Base-by-base conservation (phyloP, 2,113 vertebrate genomes). In the Hypomesus transpacificus region DNA sequence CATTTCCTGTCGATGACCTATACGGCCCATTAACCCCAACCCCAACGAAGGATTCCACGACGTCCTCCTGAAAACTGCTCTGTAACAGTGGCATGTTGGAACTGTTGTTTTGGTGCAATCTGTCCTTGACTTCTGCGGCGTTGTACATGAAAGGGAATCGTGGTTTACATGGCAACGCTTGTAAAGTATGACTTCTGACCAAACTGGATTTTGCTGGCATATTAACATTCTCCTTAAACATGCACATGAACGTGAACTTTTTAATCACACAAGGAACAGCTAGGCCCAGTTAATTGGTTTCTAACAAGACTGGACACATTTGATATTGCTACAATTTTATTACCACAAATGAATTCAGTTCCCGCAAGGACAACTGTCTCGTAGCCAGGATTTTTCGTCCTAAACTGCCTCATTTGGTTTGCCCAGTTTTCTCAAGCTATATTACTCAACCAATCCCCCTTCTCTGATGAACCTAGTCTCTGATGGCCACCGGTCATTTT, bases 281-380 rank as follows among this genome's bases (percentile, higher is more conserved):
- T 13, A 9, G 11, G 39, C 39, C 39, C 39, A 88, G 79, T 82
- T 87, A 84, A 90, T 85, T 80, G 74, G 39, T 86, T 84, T 82
- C 73, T 76, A 81, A 76, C 67, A 76, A 71, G 75, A 87, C 79
- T 76, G 83, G 80, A 81, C 74, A 64, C 73, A 73, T 81, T 89
- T 84, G 75, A 81, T 51, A 85, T 31, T 4, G 81, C 74, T 86
- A 80, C 80, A 84, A 82, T 87, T 82, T 84, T 80, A 74, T 64
- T 71, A 69, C 78, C 60, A 71, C 76, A 86, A 86, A 90, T 84
- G 71, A 88, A 86, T 80, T 73, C 64, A 80, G 84, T 73, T 85
- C 85, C 83, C 81, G 52, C 75, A 75, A 80, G 80, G 79, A 14
- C 78, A 81, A 83, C 81, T 75, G 80, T 82, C 76, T 68, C 66